These are phyloP conservation scores for Clivina fossor DNA, from an alignment of 2,888 invertebrate genomes.

Conservation along the genomic window DNA sequence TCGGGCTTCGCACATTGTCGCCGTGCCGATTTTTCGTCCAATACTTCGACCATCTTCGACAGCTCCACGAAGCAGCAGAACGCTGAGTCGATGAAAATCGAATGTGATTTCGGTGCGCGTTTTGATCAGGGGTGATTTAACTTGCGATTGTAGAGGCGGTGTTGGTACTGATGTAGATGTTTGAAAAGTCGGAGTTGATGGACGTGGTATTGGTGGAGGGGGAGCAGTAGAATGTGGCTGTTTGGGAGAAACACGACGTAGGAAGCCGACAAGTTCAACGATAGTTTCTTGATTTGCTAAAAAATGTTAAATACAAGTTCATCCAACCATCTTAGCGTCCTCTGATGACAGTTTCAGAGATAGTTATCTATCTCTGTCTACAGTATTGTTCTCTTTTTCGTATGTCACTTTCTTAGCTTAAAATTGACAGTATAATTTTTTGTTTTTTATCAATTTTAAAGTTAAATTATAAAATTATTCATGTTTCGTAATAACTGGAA, in stretches of 20 bases:
- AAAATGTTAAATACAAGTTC: constrained; percentile 29
- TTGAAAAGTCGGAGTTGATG: constrained; percentile 21
- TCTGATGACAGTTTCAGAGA: neutral
- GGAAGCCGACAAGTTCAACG: constrained; percentile 88
- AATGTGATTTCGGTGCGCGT: constrained; percentile 81
- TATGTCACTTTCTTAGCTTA: too few species aligned
- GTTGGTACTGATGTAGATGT: constrained; percentile 31
- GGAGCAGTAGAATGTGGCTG: constrained; percentile 46
- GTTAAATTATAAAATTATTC: constrained; percentile 24
- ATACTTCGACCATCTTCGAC: constrained; percentile 67
- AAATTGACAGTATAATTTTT: too few species aligned
- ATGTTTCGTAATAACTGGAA: too few species aligned
- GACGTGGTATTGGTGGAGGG: constrained; percentile 41
- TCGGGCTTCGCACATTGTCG: constrained; percentile 87
- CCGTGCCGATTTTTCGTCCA: constrained; percentile 90
- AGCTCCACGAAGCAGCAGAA: constrained; percentile 80
- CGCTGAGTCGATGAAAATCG: constrained; percentile 89
- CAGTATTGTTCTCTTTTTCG: too few species aligned
- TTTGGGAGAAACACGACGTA: constrained; percentile 67
- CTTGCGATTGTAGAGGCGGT: neutral
- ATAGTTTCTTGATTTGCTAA: constrained; percentile 93
- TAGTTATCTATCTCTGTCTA: too few species aligned
- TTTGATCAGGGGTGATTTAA: constrained; percentile 40
- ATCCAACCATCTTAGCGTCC: neutral
- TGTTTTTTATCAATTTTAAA: constrained; percentile 2